These are phyloP conservation scores for Eueremaeus valkanovi DNA, from an alignment of 2,888 invertebrate genomes.

Conservation along the genomic window DNA sequence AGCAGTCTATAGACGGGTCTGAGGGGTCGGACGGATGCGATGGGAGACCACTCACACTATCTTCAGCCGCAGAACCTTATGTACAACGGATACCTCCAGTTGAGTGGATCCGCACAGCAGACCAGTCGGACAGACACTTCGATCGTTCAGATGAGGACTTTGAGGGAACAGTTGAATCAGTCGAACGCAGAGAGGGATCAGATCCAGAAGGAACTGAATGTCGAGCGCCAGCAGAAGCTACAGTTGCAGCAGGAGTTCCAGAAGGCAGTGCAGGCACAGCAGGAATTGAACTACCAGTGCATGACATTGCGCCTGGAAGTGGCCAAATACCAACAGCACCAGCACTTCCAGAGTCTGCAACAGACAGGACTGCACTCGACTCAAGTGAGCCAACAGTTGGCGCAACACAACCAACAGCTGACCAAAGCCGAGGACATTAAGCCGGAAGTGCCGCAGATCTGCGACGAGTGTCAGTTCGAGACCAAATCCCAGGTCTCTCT, in stretches of 20 bases:
- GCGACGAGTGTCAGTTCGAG: constrained; percentile 23
- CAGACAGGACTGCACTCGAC: not conserved
- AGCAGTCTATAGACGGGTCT: too few relatives aligned
- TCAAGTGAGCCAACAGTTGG: not conserved
- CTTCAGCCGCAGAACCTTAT: constrained; percentile 13
- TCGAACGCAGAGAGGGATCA: not conserved
- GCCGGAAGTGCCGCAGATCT: not conserved
- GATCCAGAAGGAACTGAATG: not conserved
- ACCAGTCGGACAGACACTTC: not conserved
- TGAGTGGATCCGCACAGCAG: constrained; percentile 10
- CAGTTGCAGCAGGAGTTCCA: constrained; percentile 21
- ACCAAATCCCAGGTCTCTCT: constrained; percentile 37
- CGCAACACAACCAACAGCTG: too few relatives aligned
- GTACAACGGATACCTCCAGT: constrained; percentile 19
- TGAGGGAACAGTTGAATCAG: constrained; percentile 19
- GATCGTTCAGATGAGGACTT: constrained; percentile 1
- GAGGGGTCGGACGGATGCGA: not conserved
- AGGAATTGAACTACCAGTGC: constrained; percentile 13
- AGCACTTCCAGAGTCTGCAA: constrained; percentile 6
- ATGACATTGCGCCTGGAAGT: constrained; percentile 21
- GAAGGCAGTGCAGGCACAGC: constrained; percentile 17
- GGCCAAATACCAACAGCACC: constrained; percentile 17
- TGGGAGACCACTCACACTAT: constrained; percentile 18
- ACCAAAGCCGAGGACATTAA: not conserved
- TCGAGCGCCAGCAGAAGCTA: constrained; percentile 5